Conservation (phyloP, 2,888 invertebrate genomes). For the Thelaira solivaga region DNA sequence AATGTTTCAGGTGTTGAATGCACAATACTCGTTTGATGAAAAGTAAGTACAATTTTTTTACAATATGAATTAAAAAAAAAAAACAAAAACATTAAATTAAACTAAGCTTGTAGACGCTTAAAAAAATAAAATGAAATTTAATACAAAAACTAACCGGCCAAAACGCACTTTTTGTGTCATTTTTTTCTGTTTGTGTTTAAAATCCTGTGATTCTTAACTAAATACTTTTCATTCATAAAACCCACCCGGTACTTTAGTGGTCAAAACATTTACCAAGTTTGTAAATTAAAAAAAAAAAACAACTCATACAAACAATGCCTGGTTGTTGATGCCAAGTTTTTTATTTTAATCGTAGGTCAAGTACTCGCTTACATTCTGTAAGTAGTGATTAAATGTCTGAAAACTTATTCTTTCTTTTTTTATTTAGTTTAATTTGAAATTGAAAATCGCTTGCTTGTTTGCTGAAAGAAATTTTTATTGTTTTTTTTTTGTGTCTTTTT, state of each 20-base stretch:
- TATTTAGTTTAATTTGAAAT: no score
- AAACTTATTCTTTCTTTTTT: no score
- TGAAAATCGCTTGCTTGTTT: not conserved
- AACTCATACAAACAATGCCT: constrained; percentile 19
- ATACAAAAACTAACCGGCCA: constrained; percentile 57
- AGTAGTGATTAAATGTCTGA: constrained; percentile 48
- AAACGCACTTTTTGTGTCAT: constrained; percentile 41
- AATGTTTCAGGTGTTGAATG: constrained; percentile 96
- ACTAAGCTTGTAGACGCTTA: not conserved
- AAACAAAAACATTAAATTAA: not conserved
- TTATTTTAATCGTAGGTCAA: constrained; percentile 44
- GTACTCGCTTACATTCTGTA: constrained; percentile 44
- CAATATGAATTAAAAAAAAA: not conserved
- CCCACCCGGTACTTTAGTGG: constrained; percentile 57
- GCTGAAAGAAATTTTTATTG: not conserved
- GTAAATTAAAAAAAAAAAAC: constrained; percentile 2
- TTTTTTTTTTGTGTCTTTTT: constrained; percentile 20
- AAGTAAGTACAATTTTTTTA: constrained; percentile 81
- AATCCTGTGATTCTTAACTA: not conserved
- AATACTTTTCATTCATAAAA: constrained; percentile 22
- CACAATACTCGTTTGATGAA: constrained; percentile 93
- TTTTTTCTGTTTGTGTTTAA: constrained; percentile 19
- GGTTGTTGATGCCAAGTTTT: constrained; percentile 22
- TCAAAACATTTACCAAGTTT: constrained; percentile 59
- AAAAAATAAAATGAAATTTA: constrained; percentile 26